A percentile compares a stretch with the other conserved stretches of the same genome.
Evolutionary conservation across 2,113 vertebrate species (phyloP).

Genomic region (Glaucidium brasilianum): DNA sequence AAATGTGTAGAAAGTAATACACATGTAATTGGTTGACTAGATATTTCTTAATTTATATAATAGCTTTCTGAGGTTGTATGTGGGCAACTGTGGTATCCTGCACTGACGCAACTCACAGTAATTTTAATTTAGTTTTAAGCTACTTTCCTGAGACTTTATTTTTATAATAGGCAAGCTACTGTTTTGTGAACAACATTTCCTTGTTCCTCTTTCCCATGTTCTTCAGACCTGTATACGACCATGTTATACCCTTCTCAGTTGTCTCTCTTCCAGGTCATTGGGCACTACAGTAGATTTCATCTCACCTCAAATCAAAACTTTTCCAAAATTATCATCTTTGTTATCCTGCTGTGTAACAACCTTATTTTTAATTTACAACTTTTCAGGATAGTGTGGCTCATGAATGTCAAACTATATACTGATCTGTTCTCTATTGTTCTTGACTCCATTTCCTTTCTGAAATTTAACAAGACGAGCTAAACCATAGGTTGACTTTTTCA

Average conservation of each 20-base stretch:
- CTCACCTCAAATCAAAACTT: background rate
- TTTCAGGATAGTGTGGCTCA: background rate
- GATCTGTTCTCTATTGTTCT: background rate
- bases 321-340: background rate
- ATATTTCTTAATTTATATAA: background rate
- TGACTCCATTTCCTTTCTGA: background rate
- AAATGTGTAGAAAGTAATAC: too few species aligned
- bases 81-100: background rate
- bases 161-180: background rate
- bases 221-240: accelerated
- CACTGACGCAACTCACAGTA: background rate
- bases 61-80: background rate
- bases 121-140: background rate
- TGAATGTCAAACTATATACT: background rate
- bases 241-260: background rate
- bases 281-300: background rate
- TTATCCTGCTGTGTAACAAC: background rate
- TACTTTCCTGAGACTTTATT: background rate
- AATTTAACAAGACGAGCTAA: background rate
- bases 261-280: background rate
- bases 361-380: background rate
- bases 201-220: background rate
- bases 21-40: background rate
- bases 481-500: background rate
- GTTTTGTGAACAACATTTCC: background rate